phyloP scores from a whole-genome alignment of 2,113 vertebrate genomes.

The Montifringilla adamsi region DNA sequence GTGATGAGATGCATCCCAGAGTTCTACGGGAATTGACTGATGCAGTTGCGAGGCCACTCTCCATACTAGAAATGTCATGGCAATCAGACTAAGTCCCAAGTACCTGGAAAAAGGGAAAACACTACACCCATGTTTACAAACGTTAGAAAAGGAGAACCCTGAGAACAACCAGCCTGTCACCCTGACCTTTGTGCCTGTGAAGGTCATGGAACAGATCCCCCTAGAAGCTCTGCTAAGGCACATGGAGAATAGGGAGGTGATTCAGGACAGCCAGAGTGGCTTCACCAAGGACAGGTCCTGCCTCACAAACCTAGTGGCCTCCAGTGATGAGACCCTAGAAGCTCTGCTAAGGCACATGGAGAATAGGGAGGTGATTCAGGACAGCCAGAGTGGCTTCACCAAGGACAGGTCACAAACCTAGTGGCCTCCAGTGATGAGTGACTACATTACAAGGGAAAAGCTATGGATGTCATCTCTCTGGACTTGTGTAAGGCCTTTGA shows the following conservation, averaged over 20 bases:
- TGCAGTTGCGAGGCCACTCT: neutral
- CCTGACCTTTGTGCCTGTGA: neutral
- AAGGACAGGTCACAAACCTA: neutral
- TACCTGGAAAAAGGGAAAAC: neutral
- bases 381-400: neutral
- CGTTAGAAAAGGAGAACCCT: fast-evolving
- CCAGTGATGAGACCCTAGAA: neutral
- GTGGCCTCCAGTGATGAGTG: neutral
- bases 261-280: neutral
- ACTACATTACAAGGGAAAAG: neutral
- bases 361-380: neutral
- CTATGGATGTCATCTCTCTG: too few species aligned
- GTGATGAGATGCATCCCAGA: neutral
- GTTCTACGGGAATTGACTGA: neutral
- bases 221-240: neutral
- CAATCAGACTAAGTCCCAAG: neutral
- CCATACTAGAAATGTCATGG: neutral
- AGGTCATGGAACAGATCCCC: neutral
- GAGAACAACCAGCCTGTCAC: neutral
- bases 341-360: neutral
- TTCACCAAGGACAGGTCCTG: neutral
- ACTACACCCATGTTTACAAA: neutral
- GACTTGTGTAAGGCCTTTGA: neutral
- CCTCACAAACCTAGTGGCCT: neutral
- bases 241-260: neutral